These are phyloP conservation scores for Stomatorhinus ivindoensis DNA, from an alignment of 2,113 vertebrate species.

Conservation along the genomic window DNA sequence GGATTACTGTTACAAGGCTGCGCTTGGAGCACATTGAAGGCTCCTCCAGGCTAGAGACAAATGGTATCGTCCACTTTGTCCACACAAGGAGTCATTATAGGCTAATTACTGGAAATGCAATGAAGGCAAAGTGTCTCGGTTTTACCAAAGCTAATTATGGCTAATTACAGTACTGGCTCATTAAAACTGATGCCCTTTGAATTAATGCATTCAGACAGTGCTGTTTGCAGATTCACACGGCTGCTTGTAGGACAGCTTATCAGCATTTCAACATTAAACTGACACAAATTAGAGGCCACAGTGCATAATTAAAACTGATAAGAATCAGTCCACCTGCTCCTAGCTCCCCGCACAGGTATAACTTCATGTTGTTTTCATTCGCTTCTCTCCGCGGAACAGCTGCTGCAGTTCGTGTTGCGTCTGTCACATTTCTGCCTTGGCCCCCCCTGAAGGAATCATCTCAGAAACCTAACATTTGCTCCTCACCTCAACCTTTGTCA, in stretches of 20 bases:
- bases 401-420: background rate
- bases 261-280: background rate
- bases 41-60: background rate
- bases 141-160: constrained; percentile 6
- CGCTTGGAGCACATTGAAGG: background rate
- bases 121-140: background rate
- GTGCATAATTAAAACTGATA: background rate
- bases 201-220: background rate
- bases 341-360: background rate
- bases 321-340: background rate
- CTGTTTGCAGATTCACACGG: background rate
- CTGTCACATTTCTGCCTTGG: background rate
- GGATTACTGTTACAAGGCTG: background rate
- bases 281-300: background rate
- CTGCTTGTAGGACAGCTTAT: background rate
- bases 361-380: background rate
- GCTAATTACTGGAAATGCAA: constrained; percentile 7
- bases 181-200: background rate
- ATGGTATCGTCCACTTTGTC: background rate
- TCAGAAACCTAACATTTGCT: background rate
- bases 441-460: background rate
- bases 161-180: background rate
- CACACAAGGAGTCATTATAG: background rate
- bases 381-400: background rate
- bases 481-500: background rate